Evolutionary conservation across 2,797 vertebrate species (phyloP), one percentile per base, ranked within the genome.

Genomic region (Molossus molossus): DNA sequence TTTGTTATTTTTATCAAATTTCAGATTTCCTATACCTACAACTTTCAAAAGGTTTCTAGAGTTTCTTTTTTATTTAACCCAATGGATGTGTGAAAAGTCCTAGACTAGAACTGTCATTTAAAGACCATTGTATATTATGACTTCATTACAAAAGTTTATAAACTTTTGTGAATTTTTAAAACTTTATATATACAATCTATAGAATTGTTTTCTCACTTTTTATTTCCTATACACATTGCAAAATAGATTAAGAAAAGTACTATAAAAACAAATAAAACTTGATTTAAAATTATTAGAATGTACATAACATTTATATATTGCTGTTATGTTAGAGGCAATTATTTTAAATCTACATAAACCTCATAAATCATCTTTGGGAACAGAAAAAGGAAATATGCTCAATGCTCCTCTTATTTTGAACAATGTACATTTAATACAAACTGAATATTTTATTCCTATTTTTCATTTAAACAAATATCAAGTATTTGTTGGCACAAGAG

Each of bases 401-500:
- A 91, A 70, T 27, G 5, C 0, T 57, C 8, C 9, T 80, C 60
- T 84, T 67, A 77, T 40, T 81, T 94, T 81, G 69, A 73, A 87
- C 20, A 70, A 76, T 27, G 6, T 64, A 53, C 9, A 53, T 89
- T 75, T 48, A 84, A n/a, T 82, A 58, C 17, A 95, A 69, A 84
- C 23, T 58, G 37, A 92, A 82, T 67, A 79, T 25, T 5, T 76
- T 81, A 67, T 76, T 69, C 45, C 45, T 82, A 83, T 37, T 94
- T 70, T 94, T 76, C 20, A 89, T 53, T 92, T 77, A 67, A 89
- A 13, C n/a, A 94, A 62, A 69, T 85, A 48, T 33, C 8, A 48
- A n/a, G 14, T 57, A 40, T 40, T 87, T 88, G 2, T 57, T 70
- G 75, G 33, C 23, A 80, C 33, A 57, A 37, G 9, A 3, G 13